Base-by-base conservation (phyloP, 2,797 vertebrate species). In the Thaleichthys pacificus region DNA sequence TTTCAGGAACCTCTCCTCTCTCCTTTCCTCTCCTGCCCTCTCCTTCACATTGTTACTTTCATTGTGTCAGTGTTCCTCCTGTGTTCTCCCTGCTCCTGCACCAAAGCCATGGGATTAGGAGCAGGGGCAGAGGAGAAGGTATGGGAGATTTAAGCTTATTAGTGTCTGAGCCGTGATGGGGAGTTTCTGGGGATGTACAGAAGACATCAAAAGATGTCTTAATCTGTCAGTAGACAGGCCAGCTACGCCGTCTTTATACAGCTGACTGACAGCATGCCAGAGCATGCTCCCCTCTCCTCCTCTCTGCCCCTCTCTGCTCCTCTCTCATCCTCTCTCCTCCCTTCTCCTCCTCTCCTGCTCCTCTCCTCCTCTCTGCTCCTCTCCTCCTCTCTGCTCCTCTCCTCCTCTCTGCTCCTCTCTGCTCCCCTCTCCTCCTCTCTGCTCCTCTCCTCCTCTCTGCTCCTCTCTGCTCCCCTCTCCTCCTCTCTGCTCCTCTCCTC, bases 61-160 rank as follows among this genome's bases (percentile, higher is more conserved):
- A 85, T 92, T 91, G 87, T 77, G 66, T 81, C 84, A 72, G 80
- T 74, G 72, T 88, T 86, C 82, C 90, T 88, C 87, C 74, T 82
- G 81, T 86, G 87, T 85, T 87, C 77, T 88, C 82, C 15, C 19
- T 54, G 4, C 19, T 54, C 51, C 86, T 85, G 92, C 93, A 93
- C 92, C 91, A 93, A 93, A 93, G 91, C 89, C 5, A 6, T 17
- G 57, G 91, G 92, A 93, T 93, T 92, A 93, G 87, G 91, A 83
- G 14, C 22, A 80, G 79, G 82, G 22, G 74, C 80, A 66, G 85
- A 89, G 85, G 80, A 91, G 84, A 85, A 81, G 89, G 89, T 91
- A 89, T 85, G 86, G 87, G 89, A 90, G 92, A 91, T 91, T 93
- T 93, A 92, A 92, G 92, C 93, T 90, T 91, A 92, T 92, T 93